A percentile compares a stretch with the other conserved stretches of the same genome.
Evolutionary conservation across 2,797 vertebrate genomes (phyloP).

Genomic region (Cheirogaleus major): DNA sequence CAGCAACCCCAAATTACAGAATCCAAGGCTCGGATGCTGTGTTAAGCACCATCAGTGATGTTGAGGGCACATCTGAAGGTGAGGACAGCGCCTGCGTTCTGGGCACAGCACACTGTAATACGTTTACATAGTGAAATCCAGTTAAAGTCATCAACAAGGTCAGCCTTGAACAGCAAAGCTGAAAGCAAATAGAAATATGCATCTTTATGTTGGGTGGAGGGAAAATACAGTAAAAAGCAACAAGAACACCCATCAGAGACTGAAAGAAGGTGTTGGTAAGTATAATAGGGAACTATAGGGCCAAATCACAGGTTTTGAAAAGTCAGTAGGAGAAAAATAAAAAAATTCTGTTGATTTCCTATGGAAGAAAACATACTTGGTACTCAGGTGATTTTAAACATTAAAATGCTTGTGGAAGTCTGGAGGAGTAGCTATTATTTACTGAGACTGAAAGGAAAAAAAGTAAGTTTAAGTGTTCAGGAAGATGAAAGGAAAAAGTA

Average conservation of each 20-base stretch:
- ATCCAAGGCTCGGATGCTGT: neutral
- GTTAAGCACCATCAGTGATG: too few relatives aligned
- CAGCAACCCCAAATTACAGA: neutral
- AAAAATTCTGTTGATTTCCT: neutral
- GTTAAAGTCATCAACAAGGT: neutral
- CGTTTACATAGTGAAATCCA: neutral
- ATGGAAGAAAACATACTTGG: neutral
- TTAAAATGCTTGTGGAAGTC: neutral
- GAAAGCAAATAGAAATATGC: neutral
- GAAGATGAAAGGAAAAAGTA: neutral
- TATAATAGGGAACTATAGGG: neutral
- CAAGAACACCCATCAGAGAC: neutral
- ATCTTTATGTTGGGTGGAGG: neutral
- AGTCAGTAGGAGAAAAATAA: neutral
- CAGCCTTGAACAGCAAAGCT: neutral
- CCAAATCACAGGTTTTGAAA: neutral
- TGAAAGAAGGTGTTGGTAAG: neutral
- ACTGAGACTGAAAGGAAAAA: neutral
- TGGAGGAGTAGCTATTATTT: neutral
- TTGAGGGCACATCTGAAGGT: neutral
- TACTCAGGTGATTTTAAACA: neutral
- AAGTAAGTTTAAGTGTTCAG: neutral
- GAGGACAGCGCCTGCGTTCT: neutral
- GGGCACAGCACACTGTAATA: neutral
- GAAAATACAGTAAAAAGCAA: neutral